Base-by-base conservation (phyloP, 92 coral and sea anemone genomes). In the Anthopleura xanthogrammica region DNA sequence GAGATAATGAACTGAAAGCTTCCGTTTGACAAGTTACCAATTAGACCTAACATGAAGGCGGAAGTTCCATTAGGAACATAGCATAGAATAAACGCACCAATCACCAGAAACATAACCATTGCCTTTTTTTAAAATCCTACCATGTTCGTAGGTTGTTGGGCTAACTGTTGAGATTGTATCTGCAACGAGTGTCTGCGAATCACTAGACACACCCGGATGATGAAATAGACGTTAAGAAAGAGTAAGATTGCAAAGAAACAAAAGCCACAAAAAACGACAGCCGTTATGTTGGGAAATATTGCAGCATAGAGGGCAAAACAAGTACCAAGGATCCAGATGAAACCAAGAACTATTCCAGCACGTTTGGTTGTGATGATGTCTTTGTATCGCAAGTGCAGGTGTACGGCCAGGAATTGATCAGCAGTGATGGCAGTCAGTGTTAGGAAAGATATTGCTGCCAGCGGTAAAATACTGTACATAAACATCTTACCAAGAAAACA, bases 131-230 rank as follows among this genome's bases (percentile, higher is more conserved):
- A 11, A n/a, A 64, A 19, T 66, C 43, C 23, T n/a, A 75, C 11
- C 46, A 82, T 72, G 68, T 72, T 82, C 85, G 54, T 52, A 36
- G 66, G 19, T 10, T 70, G 48, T 40, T 70, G 60, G 16, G 50
- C 65, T 82, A 17, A 58, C 41, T 71, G 79, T 50, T 82, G 85
- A 46, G 78, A 12, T 52, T 82, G 77, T 16, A 82, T 82, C 52
- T 70, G 66, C n/a, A 17, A 12, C 12, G 68, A 29, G 60, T 82
- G 85, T 48, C 85, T 76, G 16, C 85, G 85, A 54, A 74, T 74
- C 11, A 36, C 29, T 0, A 41, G 80, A 76, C 36, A 29, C 36
- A 29, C 36, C 36, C 36, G 0, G 36, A 29, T 0, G 36, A 29
- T 29, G 36, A 29, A 76, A 76, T 23, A 76, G 3, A 71, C 7